Conservation (phyloP, 2,113 vertebrate species). For the Polypterus bichir region DNA sequence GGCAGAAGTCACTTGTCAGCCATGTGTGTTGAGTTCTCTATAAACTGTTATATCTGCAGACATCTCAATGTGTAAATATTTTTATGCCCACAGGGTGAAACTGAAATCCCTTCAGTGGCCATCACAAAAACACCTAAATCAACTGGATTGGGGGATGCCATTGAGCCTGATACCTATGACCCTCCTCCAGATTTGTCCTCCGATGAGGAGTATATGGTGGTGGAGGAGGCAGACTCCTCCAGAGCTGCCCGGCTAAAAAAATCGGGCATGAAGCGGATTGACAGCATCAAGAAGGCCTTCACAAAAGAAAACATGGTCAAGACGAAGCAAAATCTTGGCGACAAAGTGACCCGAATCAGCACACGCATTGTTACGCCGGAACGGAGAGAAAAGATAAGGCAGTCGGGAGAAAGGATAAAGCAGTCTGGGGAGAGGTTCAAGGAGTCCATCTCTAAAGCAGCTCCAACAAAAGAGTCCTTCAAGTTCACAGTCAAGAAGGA, state of each 20-base stretch:
- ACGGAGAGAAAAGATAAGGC: conserved; percentile 76
- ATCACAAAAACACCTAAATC: conserved; percentile 66
- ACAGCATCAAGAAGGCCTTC: conserved; percentile 86
- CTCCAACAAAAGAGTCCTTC: conserved; percentile 72
- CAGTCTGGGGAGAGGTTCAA: conserved; percentile 76
- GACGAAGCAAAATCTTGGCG: conserved; percentile 78
- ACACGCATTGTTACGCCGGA: conserved; percentile 85
- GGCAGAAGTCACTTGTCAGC: too few relatives aligned
- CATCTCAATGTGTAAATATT: not conserved
- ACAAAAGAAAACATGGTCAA: conserved; percentile 88
- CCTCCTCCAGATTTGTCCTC: conserved; percentile 82
- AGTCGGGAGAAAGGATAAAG: conserved; percentile 72
- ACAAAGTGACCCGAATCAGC: conserved; percentile 73
- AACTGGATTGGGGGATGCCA: conserved; percentile 36
- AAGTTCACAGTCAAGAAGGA: conserved; percentile 71
- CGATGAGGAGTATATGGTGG: conserved; percentile 78
- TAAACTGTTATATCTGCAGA: not conserved
- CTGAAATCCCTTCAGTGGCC: conserved; percentile 66
- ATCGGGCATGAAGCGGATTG: conserved; percentile 70
- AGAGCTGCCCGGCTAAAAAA: conserved; percentile 69
- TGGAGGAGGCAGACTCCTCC: conserved; percentile 63
- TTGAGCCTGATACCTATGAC: conserved; percentile 60
- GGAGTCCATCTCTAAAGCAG: conserved; percentile 77
- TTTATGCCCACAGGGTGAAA: conserved; percentile 61
- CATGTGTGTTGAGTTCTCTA: too few relatives aligned